Conservation (phyloP, 1,140 invertebrate genomes). For the Plectrocnemia conspersa region DNA sequence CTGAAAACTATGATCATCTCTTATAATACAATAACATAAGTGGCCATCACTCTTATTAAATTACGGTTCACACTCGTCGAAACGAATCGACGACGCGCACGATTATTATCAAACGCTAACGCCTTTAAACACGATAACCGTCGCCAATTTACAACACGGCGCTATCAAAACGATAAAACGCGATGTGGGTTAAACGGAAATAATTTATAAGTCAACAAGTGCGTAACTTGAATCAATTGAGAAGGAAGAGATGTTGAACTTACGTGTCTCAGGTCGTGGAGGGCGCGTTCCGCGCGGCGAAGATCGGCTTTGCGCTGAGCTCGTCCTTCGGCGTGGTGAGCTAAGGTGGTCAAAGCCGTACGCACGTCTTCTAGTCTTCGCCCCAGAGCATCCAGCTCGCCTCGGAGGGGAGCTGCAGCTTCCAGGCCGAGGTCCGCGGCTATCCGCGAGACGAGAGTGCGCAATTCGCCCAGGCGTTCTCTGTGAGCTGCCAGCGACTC, state of each 20-base stretch:
- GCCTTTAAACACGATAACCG: no score
- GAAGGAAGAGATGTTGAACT: conserved; percentile 27
- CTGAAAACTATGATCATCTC: no score
- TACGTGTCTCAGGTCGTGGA: conserved; percentile 63
- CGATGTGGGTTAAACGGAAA: no score
- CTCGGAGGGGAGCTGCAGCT: conserved; percentile 60
- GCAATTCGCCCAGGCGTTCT: conserved; percentile 62
- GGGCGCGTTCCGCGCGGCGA: conserved; percentile 55
- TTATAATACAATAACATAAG: no score
- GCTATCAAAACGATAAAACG: no score
- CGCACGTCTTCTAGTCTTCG: conserved; percentile 69
- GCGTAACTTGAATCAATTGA: not conserved
- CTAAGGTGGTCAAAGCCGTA: conserved; percentile 65
- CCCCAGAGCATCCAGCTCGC: conserved; percentile 74
- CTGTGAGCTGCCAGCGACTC: conserved; percentile 68
- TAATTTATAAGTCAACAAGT: no score
- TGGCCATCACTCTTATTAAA: no score
- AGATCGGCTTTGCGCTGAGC: conserved; percentile 54
- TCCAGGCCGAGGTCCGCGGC: conserved; percentile 71
- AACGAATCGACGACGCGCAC: no score
- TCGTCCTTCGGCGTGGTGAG: conserved; percentile 67
- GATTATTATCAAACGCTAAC: no score
- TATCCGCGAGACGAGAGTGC: conserved; percentile 69
- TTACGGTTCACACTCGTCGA: no score
- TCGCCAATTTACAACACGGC: no score